Base-by-base conservation (phyloP, 1,140 invertebrate species). In the Nomia melanderi region DNA sequence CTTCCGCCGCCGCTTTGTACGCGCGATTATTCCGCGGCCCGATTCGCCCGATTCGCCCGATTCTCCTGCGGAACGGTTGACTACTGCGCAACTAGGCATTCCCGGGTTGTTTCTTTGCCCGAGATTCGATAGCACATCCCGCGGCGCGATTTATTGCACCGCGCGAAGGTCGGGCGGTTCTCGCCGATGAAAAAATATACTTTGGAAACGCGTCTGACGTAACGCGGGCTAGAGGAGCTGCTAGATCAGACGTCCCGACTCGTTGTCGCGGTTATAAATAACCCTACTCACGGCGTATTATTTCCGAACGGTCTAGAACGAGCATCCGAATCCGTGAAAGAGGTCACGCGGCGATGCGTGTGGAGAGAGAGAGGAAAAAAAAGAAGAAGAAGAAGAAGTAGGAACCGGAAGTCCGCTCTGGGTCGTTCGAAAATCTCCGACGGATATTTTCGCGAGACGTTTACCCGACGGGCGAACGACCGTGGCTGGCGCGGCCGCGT, bases 201-300 rank as follows among this genome's bases (percentile, higher is more conserved):
- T 75, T 31, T 47, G 66, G 27, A 39, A 41, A 64, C 23, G 31
- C 56, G 77, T 66, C 60, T 76, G 64, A 83, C 67, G 78, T 65
- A 77, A 70, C 59, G 44, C 54, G 62, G 66, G 54, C 54, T 81
- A 84, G 41, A 44, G 82, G 69, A 71, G 59, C 69, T 50, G 78
- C 74, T 84, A 78, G 83, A 85, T 84, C 82, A 81, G 74, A 84
- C 78, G 63, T 64, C 23, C 69, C 82, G 78, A 67, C 57, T 44
- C 62, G 77, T 81, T 81, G 82, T 85, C 78, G 83, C 66, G 53
- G 75, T 84, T 85, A 85, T 85, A 85, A 85, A 85, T 85, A 85
- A 75, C 82, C 33, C 66, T 65, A 84, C 83, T 85, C 79, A 84
- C 79, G 50, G 67, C 31, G 75, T 85, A 85, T 85, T 85, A 85